Percentiles rank a stretch among this genome's conserved stretches.
These are phyloP conservation scores for Palaemon carinicauda DNA, from an alignment of 1,140 invertebrate species.

Conservation along the genomic window DNA sequence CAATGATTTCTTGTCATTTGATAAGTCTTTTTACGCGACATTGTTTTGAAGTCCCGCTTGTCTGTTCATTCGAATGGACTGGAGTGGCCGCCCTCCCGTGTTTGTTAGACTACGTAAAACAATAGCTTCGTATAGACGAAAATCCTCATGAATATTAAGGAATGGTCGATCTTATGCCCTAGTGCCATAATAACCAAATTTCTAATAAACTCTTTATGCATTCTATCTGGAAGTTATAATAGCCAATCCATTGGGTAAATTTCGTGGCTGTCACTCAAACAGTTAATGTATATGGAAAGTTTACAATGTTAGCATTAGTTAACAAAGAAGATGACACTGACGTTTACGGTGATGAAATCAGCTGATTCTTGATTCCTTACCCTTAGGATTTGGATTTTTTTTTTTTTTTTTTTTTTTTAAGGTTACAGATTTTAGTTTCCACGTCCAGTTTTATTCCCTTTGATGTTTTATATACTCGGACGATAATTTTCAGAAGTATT, in stretches of 20 bases:
- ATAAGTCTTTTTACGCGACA: not conserved
- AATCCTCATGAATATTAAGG: not conserved
- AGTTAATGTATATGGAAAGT: conserved; percentile 40
- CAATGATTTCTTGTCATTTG: no score
- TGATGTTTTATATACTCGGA: no score
- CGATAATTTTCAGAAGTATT: no score
- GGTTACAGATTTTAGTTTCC: no score
- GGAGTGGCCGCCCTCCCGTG: not conserved
- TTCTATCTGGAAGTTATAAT: no score
- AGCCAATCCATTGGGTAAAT: no score
- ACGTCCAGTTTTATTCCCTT: no score
- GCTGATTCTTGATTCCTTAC: conserved; percentile 10
- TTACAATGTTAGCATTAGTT: conserved; percentile 38
- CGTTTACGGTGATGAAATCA: conserved; percentile 48
- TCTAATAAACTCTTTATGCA: no score
- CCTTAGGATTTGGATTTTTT: no score
- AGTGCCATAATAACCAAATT: no score
- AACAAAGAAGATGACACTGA: conserved; percentile 44
- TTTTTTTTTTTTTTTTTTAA: no score
- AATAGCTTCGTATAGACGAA: not conserved
- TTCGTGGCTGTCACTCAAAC: conserved; percentile 35
- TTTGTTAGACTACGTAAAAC: not conserved
- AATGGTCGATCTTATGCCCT: not conserved
- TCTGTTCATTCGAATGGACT: not conserved
- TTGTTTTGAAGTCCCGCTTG: conserved; percentile 2